phyloP scores from a whole-genome alignment of 2,888 invertebrate species.

The Serripes groenlandicus region DNA sequence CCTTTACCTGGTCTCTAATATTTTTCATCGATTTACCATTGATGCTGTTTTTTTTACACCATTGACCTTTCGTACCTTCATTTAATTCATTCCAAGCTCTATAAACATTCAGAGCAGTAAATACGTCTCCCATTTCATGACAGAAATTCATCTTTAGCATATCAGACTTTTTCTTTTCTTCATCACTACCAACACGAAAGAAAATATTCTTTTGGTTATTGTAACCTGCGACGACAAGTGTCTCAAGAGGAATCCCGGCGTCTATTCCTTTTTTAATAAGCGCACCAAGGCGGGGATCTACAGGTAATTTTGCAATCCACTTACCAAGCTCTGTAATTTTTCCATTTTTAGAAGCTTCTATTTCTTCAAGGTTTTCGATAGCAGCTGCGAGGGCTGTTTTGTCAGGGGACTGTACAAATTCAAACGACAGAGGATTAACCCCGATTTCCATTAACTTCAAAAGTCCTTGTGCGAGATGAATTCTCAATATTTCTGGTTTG shows the following conservation, averaged over 20 bases:
- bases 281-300: conserved; percentile 82
- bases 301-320: conserved; percentile 81
- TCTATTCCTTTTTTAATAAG: conserved; percentile 75
- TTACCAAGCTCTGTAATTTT: conserved; percentile 81
- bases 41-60: conserved; percentile 84
- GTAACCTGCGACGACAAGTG: conserved; percentile 80
- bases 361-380: conserved; percentile 72
- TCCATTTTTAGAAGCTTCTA: conserved; percentile 78
- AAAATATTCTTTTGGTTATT: conserved; percentile 81
- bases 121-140: conserved; percentile 79
- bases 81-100: conserved; percentile 76
- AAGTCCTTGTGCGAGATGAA: conserved; percentile 81
- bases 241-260: conserved; percentile 74
- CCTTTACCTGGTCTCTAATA: conserved; percentile 75
- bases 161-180: conserved; percentile 77
- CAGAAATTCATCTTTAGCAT: conserved; percentile 78
- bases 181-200: conserved; percentile 77
- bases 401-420: conserved; percentile 84
- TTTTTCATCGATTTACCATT: conserved; percentile 83
- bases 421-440: conserved; percentile 80
- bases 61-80: conserved; percentile 75
- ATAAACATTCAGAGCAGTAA: conserved; percentile 80
- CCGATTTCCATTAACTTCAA: conserved; percentile 83
- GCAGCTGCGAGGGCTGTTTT: conserved; percentile 76
- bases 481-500: conserved; percentile 84